Conservation (phyloP, 92 coral and sea anemone species). For the Isaurus tuberculatus region DNA sequence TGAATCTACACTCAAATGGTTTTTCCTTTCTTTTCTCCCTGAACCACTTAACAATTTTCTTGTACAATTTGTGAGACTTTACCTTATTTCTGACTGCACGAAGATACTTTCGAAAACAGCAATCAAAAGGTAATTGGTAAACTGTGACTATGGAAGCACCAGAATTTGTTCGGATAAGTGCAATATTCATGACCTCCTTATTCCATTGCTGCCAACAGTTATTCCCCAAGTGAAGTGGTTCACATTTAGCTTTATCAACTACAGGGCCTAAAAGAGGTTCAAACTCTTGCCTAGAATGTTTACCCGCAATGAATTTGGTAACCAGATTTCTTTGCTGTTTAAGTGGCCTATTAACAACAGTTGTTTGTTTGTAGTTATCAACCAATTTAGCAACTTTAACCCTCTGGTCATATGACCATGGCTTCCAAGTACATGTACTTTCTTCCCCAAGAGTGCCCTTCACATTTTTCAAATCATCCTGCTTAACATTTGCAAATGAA, state of each 20-base stretch:
- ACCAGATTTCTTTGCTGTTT: slow-evolving; percentile 69
- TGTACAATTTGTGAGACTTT: slow-evolving; percentile 71
- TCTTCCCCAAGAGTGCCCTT: slow-evolving; percentile 65
- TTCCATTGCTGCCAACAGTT: slow-evolving; percentile 84
- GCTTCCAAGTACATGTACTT: slow-evolving; percentile 70
- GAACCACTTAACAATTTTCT: slow-evolving; percentile 71
- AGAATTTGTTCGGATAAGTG: slow-evolving; percentile 66
- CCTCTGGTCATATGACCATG: slow-evolving; percentile 78
- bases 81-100: slow-evolving; percentile 77
- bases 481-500: slow-evolving; percentile 79
- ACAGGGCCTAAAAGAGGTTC: slow-evolving; percentile 75
- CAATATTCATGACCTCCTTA: slow-evolving; percentile 74
- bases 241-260: slow-evolving; percentile 62
- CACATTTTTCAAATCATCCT: slow-evolving; percentile 62
- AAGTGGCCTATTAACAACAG: slow-evolving; percentile 52
- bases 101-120: slow-evolving; percentile 80
- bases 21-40: slow-evolving; percentile 61
- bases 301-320: slow-evolving; percentile 70
- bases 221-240: slow-evolving; percentile 72
- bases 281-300: slow-evolving; percentile 71
- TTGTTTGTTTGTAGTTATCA: slow-evolving; percentile 62
- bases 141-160: slow-evolving; percentile 60
- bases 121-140: slow-evolving; percentile 72
- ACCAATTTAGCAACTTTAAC: slow-evolving; percentile 70
- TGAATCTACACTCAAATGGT: too few relatives aligned